These are phyloP conservation scores for Xanthia togata DNA, from an alignment of 2,888 invertebrate species.

Conservation along the genomic window DNA sequence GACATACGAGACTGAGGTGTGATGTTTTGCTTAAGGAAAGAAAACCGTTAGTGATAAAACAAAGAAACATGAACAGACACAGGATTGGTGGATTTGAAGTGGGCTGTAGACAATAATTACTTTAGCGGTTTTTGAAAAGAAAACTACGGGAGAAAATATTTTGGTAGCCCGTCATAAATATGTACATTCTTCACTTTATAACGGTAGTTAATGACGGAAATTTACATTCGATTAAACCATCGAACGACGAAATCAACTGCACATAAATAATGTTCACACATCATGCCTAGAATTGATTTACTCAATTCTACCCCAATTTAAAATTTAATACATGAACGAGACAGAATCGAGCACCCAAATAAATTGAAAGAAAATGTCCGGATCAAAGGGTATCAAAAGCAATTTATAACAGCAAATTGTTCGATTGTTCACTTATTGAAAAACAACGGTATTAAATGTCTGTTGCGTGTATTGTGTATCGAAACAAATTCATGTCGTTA, in stretches of 20 bases:
- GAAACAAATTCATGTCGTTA: constrained; percentile 31
- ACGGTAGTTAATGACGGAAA: background rate
- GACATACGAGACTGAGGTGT: background rate
- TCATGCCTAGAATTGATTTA: constrained; percentile 23
- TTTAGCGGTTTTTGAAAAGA: background rate
- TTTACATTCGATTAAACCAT: background rate
- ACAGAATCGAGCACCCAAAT: constrained; percentile 28
- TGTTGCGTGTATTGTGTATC: constrained; percentile 3
- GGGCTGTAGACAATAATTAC: too few relatives aligned
- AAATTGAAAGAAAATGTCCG: constrained; percentile 52
- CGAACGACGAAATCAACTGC: background rate
- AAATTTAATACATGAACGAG: constrained; percentile 29
- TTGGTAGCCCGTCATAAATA: background rate
- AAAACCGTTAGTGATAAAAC: too few relatives aligned
- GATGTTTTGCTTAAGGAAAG: background rate
- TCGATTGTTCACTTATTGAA: constrained; percentile 46
- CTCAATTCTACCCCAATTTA: constrained; percentile 20
- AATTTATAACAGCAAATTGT: constrained; percentile 55
- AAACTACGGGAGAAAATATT: background rate
- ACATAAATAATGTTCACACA: background rate
- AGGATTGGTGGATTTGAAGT: too few relatives aligned
- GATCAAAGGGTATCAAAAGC: constrained; percentile 52
- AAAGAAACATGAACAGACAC: too few relatives aligned
- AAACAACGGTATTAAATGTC: constrained; percentile 36
- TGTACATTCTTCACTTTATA: background rate